Evolutionary conservation across 2,797 vertebrate species (phyloP).

Genomic region (Eremophila alpestris): DNA sequence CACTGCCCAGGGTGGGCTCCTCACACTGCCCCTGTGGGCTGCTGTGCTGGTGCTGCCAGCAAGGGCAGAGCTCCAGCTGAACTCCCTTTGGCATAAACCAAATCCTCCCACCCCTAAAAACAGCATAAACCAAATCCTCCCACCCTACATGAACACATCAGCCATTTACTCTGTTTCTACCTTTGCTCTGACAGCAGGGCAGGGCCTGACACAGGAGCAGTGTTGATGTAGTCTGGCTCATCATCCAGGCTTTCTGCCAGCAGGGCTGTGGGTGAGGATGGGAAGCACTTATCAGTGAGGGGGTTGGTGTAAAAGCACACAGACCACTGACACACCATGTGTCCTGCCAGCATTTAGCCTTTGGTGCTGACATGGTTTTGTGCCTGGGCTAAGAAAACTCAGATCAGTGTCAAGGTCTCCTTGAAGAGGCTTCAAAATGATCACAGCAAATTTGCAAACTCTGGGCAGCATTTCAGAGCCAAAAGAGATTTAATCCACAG

Average conservation of each 20-base stretch:
- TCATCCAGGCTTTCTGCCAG: constrained; percentile 24
- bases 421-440: not conserved
- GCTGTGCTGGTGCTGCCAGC: not conserved
- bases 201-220: not conserved
- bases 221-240: constrained; percentile 75
- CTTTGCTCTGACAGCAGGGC: not conserved
- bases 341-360: not conserved
- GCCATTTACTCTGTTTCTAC: not conserved
- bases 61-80: not conserved
- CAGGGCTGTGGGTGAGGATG: not conserved
- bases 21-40: not conserved
- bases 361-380: fast-evolving
- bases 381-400: not conserved
- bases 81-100: not conserved
- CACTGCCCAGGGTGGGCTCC: not conserved
- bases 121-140: not conserved
- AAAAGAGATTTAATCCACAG: not conserved
- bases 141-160: not conserved
- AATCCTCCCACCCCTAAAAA: not conserved
- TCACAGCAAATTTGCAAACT: not conserved
- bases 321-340: fast-evolving
- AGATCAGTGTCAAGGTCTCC: not conserved
- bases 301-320: not conserved
- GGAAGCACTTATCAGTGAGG: not conserved
- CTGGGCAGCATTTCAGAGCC: not conserved